phyloP scores from a whole-genome alignment of 2,113 vertebrate genomes.

The Macquaria ambigua region DNA sequence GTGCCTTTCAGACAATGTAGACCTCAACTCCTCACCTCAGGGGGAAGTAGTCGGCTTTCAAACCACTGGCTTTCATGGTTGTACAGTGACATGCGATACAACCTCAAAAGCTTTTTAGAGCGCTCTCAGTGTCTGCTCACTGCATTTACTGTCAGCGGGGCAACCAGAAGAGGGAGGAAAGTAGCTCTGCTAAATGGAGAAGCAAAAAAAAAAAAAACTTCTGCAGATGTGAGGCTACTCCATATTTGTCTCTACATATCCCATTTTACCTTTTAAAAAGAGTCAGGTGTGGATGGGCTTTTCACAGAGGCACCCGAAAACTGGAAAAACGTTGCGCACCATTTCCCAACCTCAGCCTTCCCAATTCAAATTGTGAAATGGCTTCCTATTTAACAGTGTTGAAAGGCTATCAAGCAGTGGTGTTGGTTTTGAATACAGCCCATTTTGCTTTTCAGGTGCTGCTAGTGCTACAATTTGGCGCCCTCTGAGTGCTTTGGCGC shows the following conservation, averaged over 20 bases:
- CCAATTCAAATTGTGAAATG: conserved; percentile 35
- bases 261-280: conserved; percentile 24
- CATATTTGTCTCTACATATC: conserved; percentile 29
- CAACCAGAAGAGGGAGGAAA: conserved; percentile 23
- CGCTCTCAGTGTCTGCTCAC: conserved; percentile 26
- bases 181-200: conserved; percentile 39
- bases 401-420: conserved; percentile 51
- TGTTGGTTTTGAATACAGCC: conserved; percentile 56
- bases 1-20: conserved; percentile 23
- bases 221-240: conserved; percentile 19
- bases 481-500: conserved; percentile 27
- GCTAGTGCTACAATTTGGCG: conserved; percentile 44
- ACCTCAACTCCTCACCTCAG: conserved; percentile 52
- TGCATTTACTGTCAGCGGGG: conserved; percentile 45
- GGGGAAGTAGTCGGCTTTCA: conserved; percentile 58
- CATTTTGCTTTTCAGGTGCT: conserved; percentile 47
- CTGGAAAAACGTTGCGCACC: neutral
- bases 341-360: conserved; percentile 29
- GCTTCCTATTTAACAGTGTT: conserved; percentile 38
- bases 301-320: conserved; percentile 17
- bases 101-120: conserved; percentile 68
- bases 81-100: conserved; percentile 53
- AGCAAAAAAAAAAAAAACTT: conserved; percentile 2
- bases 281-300: conserved; percentile 14
- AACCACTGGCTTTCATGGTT: conserved; percentile 54